phyloP scores from a whole-genome alignment of 2,888 invertebrate species.

The Drosophila quinaria region DNA sequence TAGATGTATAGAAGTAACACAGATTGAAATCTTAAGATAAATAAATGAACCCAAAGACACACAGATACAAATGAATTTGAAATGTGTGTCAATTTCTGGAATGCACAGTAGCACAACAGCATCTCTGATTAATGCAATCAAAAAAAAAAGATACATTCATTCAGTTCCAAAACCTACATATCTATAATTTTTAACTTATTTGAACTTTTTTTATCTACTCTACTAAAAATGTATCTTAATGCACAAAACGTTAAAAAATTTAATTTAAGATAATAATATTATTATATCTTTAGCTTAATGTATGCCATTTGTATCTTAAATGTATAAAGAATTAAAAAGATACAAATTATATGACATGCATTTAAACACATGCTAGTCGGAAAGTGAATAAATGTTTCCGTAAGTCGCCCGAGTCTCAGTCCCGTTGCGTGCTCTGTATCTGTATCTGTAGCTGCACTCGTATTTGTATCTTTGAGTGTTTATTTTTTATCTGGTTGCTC shows the following conservation, averaged over 20 bases:
- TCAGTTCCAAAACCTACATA: neutral
- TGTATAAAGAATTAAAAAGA: neutral
- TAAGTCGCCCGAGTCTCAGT: neutral
- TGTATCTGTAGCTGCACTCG: neutral
- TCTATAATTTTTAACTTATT: neutral
- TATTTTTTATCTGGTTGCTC: constrained; percentile 9
- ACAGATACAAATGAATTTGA: neutral
- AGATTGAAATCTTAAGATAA: neutral
- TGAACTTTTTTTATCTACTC: neutral
- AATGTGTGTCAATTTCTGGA: neutral
- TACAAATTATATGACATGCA: constrained; percentile 1
- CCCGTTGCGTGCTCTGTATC: neutral
- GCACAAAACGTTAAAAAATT: neutral
- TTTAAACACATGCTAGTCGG: neutral
- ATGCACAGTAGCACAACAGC: no score
- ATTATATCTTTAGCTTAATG: neutral
- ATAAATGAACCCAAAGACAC: neutral
- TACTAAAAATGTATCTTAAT: neutral
- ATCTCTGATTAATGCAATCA: no score
- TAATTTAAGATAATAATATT: neutral
- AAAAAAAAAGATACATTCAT: neutral
- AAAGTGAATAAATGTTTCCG: constrained; percentile 8
- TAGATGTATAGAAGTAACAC: neutral
- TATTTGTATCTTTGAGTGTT: constrained; percentile 10
- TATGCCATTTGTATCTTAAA: constrained; percentile 3